Percentiles rank a stretch among this genome's conserved stretches.
phyloP scores from a whole-genome alignment of 2,888 invertebrate species.

The Eretmocerus hayati region DNA sequence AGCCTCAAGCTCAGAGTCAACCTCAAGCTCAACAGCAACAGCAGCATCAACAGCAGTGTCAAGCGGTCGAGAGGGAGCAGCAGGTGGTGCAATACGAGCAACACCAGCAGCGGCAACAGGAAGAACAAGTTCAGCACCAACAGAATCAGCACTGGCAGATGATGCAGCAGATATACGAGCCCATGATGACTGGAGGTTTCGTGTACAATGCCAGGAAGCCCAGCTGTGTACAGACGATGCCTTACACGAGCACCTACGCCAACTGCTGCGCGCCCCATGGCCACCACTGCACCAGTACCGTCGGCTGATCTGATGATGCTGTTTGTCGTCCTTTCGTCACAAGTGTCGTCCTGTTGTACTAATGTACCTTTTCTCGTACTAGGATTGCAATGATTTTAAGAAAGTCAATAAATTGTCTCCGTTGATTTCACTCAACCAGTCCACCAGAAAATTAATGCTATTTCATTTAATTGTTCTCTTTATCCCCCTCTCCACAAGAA shows the following conservation, averaged over 20 bases:
- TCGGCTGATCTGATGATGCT: too few species aligned
- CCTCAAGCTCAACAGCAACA: conserved; percentile 18
- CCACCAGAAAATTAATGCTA: too few species aligned
- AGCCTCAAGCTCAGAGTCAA: neutral
- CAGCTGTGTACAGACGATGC: conserved; percentile 22
- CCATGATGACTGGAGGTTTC: conserved; percentile 33
- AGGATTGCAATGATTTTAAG: too few species aligned
- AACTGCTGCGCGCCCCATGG: neutral
- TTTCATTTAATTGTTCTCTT: too few species aligned
- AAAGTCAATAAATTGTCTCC: too few species aligned
- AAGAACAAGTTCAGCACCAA: conserved; percentile 16
- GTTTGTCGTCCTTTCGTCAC: too few species aligned
- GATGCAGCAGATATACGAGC: conserved; percentile 25
- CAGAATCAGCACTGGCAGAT: conserved; percentile 9
- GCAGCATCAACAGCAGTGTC: conserved; percentile 23
- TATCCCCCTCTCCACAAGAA: too few species aligned
- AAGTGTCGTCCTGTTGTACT: too few species aligned
- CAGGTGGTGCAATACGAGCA: conserved; percentile 11
- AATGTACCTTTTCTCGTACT: too few species aligned
- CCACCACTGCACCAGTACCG: too few species aligned
- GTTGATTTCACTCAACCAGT: too few species aligned
- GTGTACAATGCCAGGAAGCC: conserved; percentile 33
- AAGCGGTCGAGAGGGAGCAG: neutral
- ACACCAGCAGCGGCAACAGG: neutral
- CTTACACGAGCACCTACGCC: too few species aligned